Evolutionary conservation across 1,140 invertebrate species (phyloP).

Genomic region (Sitobion miscanthi): DNA sequence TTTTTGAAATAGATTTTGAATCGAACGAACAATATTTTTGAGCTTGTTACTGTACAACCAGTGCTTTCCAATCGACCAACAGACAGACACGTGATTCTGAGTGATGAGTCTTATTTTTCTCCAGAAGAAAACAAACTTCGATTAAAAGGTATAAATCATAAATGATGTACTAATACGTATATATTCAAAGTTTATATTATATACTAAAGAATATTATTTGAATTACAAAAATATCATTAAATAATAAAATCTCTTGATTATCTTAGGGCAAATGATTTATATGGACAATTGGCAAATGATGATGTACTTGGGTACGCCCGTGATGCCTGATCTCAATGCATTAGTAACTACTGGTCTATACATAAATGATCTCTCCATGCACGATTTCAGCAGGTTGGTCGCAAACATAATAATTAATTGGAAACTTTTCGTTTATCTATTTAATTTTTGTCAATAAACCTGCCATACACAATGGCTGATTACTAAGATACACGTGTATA

Average conservation of each 20-base stretch:
- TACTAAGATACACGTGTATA: not conserved
- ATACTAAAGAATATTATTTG: not conserved
- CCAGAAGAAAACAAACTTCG: slow-evolving; percentile 75
- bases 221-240: not conserved
- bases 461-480: not conserved
- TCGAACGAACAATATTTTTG: slow-evolving; percentile 95
- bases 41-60: slow-evolving; percentile 85
- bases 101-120: slow-evolving; percentile 70
- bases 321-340: slow-evolving; percentile 90
- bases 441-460: not conserved
- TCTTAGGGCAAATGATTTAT: slow-evolving; percentile 94
- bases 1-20: slow-evolving; percentile 77
- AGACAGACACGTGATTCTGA: slow-evolving; percentile 67
- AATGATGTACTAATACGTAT: not conserved
- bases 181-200: not conserved
- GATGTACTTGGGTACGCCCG: slow-evolving; percentile 93
- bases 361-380: slow-evolving; percentile 97
- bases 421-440: not conserved
- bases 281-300: slow-evolving; percentile 98
- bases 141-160: slow-evolving; percentile 78
- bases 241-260: not conserved
- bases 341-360: slow-evolving; percentile 89
- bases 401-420: not conserved
- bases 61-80: slow-evolving; percentile 73
- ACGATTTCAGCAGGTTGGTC: slow-evolving; percentile 89